Percentiles rank a stretch among this genome's conserved stretches.
phyloP scores from a whole-genome alignment of 2,888 invertebrate genomes.

The Lissonota sp. region DNA sequence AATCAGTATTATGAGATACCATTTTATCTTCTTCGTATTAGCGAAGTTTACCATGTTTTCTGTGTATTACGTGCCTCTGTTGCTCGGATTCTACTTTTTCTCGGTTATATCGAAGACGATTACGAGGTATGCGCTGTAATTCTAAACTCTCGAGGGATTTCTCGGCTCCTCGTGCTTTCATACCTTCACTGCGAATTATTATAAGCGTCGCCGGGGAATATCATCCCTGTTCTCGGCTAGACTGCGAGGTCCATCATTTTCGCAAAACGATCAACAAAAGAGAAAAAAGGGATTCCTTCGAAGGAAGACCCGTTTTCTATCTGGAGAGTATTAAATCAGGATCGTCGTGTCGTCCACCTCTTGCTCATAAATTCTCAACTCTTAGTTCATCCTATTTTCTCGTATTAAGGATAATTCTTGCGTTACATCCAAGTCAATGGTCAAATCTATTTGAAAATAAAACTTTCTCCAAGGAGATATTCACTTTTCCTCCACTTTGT shows the following conservation, averaged over 20 bases:
- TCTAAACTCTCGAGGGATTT: slow-evolving; percentile 57
- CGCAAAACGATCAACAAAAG: slow-evolving; percentile 14
- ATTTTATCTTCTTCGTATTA: slow-evolving; percentile 42
- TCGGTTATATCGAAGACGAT: slow-evolving; percentile 53
- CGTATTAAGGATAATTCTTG: too few relatives aligned
- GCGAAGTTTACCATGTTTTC: not conserved
- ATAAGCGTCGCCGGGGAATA: slow-evolving; percentile 40
- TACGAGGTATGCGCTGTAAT: slow-evolving; percentile 44
- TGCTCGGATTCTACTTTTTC: slow-evolving; percentile 44
- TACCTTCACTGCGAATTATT: slow-evolving; percentile 47
- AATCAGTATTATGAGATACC: slow-evolving; percentile 32
- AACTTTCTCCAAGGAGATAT: too few relatives aligned
- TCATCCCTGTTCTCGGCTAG: slow-evolving; percentile 36
- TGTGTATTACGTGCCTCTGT: not conserved
- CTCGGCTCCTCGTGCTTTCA: slow-evolving; percentile 29
- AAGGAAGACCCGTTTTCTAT: slow-evolving; percentile 71
- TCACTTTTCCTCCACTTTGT: too few relatives aligned
- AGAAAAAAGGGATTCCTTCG: slow-evolving; percentile 62
- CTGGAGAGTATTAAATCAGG: slow-evolving; percentile 69
- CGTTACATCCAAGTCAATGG: too few relatives aligned
- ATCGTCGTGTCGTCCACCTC: slow-evolving; percentile 49
- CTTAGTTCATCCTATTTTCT: not conserved
- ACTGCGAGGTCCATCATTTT: slow-evolving; percentile 37
- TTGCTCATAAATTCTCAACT: slow-evolving; percentile 1
- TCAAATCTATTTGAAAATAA: too few relatives aligned